Evolutionary conservation across 2,113 vertebrate species (phyloP).

Genomic region (Thalassoma bifasciatum): DNA sequence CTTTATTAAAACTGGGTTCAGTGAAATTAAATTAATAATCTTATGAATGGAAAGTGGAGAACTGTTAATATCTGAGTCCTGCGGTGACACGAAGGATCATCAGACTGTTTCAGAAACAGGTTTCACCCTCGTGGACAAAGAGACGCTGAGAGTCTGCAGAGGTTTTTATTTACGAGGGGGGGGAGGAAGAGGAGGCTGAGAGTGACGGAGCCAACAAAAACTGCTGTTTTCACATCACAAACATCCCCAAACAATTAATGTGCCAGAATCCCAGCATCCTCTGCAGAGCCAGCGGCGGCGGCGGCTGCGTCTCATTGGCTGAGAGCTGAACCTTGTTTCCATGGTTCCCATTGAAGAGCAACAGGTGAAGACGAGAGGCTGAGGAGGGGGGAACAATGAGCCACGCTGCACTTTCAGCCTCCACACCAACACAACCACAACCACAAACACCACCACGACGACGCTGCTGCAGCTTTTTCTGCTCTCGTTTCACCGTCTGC

Average conservation of each 20-base stretch:
- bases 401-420: neutral
- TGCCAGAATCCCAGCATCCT: constrained; percentile 22
- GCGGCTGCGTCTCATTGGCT: constrained; percentile 49
- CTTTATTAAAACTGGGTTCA: no score
- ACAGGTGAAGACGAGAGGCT: constrained; percentile 58
- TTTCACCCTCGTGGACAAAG: no score
- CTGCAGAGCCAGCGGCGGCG: neutral
- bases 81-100: no score
- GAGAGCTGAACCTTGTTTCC: constrained; percentile 63
- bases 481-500: no score
- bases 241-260: constrained; percentile 40
- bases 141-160: no score
- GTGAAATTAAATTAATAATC: no score
- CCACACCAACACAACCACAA: neutral
- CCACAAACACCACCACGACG: no score
- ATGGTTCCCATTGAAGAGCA: constrained; percentile 66
- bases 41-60: no score
- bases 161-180: no score
- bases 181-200: neutral
- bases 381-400: neutral
- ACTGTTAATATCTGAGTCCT: no score
- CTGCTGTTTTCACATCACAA: constrained; percentile 24
- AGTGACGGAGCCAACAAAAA: constrained; percentile 23
- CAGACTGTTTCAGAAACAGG: no score
- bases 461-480: no score